A percentile compares a stretch with the other conserved stretches of the same genome.
Conservation (phyloP, 2,113 vertebrate species). For the Nerophis ophidion region DNA sequence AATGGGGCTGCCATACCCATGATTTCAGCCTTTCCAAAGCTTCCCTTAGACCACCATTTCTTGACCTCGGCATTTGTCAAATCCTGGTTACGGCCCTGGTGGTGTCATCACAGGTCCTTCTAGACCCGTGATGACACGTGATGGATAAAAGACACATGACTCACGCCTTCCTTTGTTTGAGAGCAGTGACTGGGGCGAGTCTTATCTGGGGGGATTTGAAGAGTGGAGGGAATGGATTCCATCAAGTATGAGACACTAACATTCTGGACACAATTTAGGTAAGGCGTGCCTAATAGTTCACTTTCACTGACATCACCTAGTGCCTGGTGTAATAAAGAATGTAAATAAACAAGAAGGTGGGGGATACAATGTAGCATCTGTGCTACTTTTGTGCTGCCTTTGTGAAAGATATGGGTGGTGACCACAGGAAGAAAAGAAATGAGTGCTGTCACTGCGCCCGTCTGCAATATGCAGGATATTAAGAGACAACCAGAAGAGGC, state of each 20-base stretch:
- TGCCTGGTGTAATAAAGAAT: neutral
- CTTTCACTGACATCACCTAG: neutral
- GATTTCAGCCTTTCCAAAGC: too few relatives aligned
- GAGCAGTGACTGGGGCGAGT: conserved; percentile 5
- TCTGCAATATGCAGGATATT: conserved; percentile 8
- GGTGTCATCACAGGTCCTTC: conserved; percentile 31
- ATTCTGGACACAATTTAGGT: neutral
- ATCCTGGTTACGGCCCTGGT: too few relatives aligned
- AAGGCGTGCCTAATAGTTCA: neutral
- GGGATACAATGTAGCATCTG: neutral
- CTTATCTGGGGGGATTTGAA: neutral
- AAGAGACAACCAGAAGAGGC: conserved; percentile 4
- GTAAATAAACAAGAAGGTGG: neutral
- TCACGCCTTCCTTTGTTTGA: conserved; percentile 11
- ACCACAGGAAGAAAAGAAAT: conserved; percentile 26
- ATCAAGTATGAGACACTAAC: neutral
- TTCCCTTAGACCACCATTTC: too few relatives aligned
- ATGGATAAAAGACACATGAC: conserved; percentile 2
- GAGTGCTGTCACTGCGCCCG: too few relatives aligned
- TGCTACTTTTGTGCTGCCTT: conserved; percentile 17
- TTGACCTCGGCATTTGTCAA: too few relatives aligned
- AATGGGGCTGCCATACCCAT: too few relatives aligned
- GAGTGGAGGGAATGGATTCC: neutral
- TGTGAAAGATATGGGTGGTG: conserved; percentile 50
- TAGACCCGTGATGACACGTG: conserved; percentile 24